Evolutionary conservation across 2,797 vertebrate genomes (phyloP).

Genomic region (Syngnathus acus): DNA sequence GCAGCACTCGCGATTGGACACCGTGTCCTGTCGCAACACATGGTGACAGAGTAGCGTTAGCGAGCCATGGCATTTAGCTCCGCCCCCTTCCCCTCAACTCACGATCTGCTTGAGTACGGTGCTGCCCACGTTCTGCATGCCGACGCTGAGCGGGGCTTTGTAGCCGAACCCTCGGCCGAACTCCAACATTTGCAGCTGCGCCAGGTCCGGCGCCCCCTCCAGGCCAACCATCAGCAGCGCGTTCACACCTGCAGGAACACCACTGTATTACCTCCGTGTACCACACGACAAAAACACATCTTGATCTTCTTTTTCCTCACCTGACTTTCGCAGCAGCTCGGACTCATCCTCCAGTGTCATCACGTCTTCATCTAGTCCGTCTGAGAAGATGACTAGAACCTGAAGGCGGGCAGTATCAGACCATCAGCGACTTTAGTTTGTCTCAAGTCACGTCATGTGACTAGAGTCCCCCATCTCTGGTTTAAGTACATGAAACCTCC

Average conservation of each 20-base stretch:
- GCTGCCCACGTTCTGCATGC: conserved; percentile 68
- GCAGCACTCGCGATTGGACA: conserved; percentile 79
- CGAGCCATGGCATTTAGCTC: no score
- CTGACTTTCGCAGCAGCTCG: conserved; percentile 51
- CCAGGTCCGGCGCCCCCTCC: conserved; percentile 60
- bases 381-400: conserved; percentile 83
- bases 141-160: conserved; percentile 68
- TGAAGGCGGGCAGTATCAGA: conserved; percentile 29
- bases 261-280: background rate
- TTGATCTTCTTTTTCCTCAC: conserved; percentile 17
- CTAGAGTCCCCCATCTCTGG: background rate
- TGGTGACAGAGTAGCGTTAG: background rate
- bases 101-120: conserved; percentile 77
- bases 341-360: conserved; percentile 62
- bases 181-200: conserved; percentile 76
- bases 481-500: no score
- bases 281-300: background rate
- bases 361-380: conserved; percentile 74
- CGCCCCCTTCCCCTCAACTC: conserved; percentile 41
- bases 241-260: conserved; percentile 64
- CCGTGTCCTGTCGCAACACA: conserved; percentile 61
- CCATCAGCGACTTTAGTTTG: background rate
- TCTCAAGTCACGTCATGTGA: background rate
- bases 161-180: conserved; percentile 85
- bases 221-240: conserved; percentile 76